Evolutionary conservation across 2,113 vertebrate genomes (phyloP).

Genomic region (Oxygymnocypris stewartii): DNA sequence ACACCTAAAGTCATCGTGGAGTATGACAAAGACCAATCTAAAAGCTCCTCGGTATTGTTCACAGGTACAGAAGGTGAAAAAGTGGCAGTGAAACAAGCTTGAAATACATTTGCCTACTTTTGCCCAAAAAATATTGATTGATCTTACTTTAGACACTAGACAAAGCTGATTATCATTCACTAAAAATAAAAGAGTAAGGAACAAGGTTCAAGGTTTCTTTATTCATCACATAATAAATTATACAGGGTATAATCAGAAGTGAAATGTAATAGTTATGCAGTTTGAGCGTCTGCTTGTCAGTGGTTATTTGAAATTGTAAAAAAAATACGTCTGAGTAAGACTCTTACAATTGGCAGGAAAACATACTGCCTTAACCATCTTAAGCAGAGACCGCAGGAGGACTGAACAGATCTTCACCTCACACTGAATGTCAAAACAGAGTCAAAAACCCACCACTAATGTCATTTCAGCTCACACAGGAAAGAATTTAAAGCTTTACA

Average conservation of each 20-base stretch:
- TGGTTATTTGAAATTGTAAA: neutral
- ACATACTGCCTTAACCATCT: neutral
- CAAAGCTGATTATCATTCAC: neutral
- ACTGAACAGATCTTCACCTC: neutral
- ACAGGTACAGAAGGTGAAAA: neutral
- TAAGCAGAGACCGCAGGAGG: neutral
- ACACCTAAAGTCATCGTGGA: neutral
- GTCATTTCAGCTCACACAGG: neutral
- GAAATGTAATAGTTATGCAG: too few species aligned
- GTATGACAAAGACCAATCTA: neutral
- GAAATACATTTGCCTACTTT: neutral
- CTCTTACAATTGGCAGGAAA: neutral
- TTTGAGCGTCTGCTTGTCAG: neutral
- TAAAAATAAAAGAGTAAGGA: neutral
- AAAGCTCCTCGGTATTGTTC: neutral
- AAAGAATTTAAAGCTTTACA: neutral
- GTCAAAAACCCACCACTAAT: neutral
- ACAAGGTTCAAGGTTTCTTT: too few species aligned
- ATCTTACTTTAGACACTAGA: neutral
- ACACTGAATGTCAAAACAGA: neutral
- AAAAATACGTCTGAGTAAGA: too few species aligned
- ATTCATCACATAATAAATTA: too few species aligned
- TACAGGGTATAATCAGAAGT: too few species aligned
- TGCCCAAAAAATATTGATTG: too few species aligned
- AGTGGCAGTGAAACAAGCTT: neutral